Evolutionary conservation across 2,113 vertebrate species (phyloP).

Genomic region (Capricornis sumatraensis): DNA sequence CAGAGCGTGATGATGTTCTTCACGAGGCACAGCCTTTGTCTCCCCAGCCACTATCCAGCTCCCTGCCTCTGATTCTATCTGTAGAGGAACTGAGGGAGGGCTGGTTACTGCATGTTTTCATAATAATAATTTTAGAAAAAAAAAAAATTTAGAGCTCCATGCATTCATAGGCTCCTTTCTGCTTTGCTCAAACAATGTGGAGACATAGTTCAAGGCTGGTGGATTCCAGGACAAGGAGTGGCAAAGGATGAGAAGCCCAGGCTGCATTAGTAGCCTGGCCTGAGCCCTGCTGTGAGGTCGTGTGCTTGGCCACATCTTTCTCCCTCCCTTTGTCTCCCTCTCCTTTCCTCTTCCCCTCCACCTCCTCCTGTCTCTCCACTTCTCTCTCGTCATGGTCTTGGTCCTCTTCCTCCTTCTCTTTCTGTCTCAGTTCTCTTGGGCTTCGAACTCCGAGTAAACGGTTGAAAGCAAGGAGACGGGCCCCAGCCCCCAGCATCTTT

Average conservation of each 20-base stretch:
- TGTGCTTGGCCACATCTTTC: neutral
- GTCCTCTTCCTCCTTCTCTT: neutral
- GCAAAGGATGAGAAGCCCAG: neutral
- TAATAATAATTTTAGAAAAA: neutral
- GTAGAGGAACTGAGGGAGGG: neutral
- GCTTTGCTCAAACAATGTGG: neutral
- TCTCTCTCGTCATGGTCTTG: neutral
- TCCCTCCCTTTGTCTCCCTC: neutral
- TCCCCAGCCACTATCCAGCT: neutral
- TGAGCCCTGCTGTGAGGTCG: neutral
- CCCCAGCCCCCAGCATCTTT: neutral
- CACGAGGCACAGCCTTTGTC: neutral
- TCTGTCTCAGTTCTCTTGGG: neutral
- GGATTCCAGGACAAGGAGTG: neutral
- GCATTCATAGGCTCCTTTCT: neutral
- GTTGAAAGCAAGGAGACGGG: neutral
- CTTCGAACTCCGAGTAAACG: neutral
- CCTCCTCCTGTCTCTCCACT: no score
- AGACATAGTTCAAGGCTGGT: neutral
- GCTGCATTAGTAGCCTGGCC: neutral
- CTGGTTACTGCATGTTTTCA: neutral
- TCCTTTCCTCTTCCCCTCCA: neutral
- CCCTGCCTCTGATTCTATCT: neutral
- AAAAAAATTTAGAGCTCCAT: neutral
- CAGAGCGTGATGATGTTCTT: rapidly evolving